A percentile compares a stretch with the other conserved stretches of the same genome.
Conservation (phyloP, 2,797 vertebrate genomes). For the Mastacembelus armatus region DNA sequence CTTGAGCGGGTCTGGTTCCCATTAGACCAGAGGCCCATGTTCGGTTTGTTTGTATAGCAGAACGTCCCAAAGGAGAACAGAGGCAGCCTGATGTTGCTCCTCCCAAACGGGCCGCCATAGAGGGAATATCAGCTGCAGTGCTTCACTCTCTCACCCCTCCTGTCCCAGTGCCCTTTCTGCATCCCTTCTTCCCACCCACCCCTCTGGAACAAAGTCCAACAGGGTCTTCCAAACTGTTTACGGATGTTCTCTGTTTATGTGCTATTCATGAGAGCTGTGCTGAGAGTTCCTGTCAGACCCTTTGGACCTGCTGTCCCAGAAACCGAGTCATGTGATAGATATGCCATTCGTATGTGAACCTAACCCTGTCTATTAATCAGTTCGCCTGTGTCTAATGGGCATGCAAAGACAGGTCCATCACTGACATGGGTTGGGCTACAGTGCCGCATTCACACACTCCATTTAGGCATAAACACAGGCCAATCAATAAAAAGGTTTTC, state of each 20-base stretch:
- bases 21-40: conserved; percentile 83
- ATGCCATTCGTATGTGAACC: conserved; percentile 58
- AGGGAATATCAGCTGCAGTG: conserved; percentile 76
- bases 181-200: conserved; percentile 51
- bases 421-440: conserved; percentile 73
- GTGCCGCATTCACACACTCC: conserved; percentile 43
- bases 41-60: conserved; percentile 84
- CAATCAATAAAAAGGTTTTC: conserved; percentile 64
- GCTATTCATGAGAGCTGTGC: conserved; percentile 68
- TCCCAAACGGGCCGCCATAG: conserved; percentile 63
- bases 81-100: conserved; percentile 77
- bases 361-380: conserved; percentile 59
- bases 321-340: conserved; percentile 50
- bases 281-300: conserved; percentile 59
- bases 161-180: conserved; percentile 35
- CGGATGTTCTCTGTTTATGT: conserved; percentile 79
- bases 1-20: conserved; percentile 84
- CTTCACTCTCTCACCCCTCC: conserved; percentile 62
- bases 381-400: conserved; percentile 58
- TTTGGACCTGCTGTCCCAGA: conserved; percentile 49
- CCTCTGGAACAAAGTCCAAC: conserved; percentile 71
- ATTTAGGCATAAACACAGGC: conserved; percentile 54
- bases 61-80: conserved; percentile 79
- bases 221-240: conserved; percentile 77
- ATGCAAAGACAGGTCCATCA: conserved; percentile 74